phyloP scores from a whole-genome alignment of 2,888 invertebrate genomes.

The Chesias legatella region DNA sequence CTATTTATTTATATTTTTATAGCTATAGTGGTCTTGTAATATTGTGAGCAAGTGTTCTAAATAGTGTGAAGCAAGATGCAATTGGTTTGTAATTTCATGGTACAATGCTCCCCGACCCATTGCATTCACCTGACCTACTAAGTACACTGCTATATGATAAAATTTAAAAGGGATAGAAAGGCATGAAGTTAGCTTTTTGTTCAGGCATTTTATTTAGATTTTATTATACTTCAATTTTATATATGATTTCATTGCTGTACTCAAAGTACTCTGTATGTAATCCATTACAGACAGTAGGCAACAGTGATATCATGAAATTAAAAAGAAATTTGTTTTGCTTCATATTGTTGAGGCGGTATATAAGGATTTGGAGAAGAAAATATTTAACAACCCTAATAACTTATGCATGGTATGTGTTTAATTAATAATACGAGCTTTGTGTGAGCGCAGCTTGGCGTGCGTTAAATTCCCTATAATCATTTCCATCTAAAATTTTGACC shows the following conservation, averaged over 20 bases:
- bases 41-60: constrained; percentile 16
- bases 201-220: too few species aligned
- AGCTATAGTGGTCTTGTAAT: neutral
- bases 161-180: too few species aligned
- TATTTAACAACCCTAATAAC: constrained; percentile 43
- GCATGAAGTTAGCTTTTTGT: too few species aligned
- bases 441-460: constrained; percentile 22
- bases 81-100: constrained; percentile 1
- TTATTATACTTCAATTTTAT: too few species aligned
- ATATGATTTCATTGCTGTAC: too few species aligned
- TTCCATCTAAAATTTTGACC: constrained; percentile 31
- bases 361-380: constrained; percentile 40
- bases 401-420: constrained; percentile 37
- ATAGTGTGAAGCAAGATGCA: constrained; percentile 12
- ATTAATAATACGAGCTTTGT: constrained; percentile 26
- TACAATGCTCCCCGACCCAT: neutral
- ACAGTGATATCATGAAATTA: constrained; percentile 6
- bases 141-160: too few species aligned
- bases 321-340: constrained; percentile 4
- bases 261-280: too few species aligned
- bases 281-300: too few species aligned
- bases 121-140: too few species aligned
- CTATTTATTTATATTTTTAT: neutral
- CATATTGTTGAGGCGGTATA: constrained; percentile 24
- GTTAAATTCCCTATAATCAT: constrained; percentile 16